Base-by-base conservation (phyloP, 2,113 vertebrate genomes). In the Atrichornis clamosus region DNA sequence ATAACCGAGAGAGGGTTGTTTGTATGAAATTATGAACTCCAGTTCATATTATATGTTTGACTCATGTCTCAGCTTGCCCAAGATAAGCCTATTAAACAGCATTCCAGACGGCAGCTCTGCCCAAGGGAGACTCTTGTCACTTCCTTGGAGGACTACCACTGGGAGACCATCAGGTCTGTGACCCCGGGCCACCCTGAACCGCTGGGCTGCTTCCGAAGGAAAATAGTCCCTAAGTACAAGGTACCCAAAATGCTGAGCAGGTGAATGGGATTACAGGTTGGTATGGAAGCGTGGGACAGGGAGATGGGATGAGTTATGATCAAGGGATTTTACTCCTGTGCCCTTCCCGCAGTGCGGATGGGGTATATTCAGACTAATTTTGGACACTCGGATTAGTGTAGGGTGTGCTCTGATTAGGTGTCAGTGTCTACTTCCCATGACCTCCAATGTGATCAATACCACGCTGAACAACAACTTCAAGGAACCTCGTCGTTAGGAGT, bases 1-100 rank as follows among this genome's bases (percentile, higher is more conserved):
- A 18, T 27, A 82, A 76, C 89, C 1, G 9, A 95, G 70, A 59
- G 63, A 52, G 67, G 47, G 67, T 4, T 94, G 87, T 88, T 86
- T 91, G 69, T 93, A 84, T 1, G 22, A 92, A 90, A 95, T 95
- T 84, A 91, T 12, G 7, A 90, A 70, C 91, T 92, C 82, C 7
- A 1, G 55, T 59, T 94, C 27, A 13, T 83, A 64, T 90, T 72
- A 68, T 67, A 6, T 18, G 42, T 47, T 87, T 74, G 64, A 63
- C 63, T 96, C 93, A 46, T 95, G 95, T 84, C 93, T 82, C 92
- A 81, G 90, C 96, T 95, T 96, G 95, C 95, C 95, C 90, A 77
- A 27, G 75, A 74, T 80, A 94, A 94, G 56, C 85, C 74, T 93
- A 95, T 95, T 97, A 95, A 95, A 67, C 55, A 96, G 79, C 78